Conservation (phyloP, 2,888 invertebrate genomes). For the Azorinus chamasolen region DNA sequence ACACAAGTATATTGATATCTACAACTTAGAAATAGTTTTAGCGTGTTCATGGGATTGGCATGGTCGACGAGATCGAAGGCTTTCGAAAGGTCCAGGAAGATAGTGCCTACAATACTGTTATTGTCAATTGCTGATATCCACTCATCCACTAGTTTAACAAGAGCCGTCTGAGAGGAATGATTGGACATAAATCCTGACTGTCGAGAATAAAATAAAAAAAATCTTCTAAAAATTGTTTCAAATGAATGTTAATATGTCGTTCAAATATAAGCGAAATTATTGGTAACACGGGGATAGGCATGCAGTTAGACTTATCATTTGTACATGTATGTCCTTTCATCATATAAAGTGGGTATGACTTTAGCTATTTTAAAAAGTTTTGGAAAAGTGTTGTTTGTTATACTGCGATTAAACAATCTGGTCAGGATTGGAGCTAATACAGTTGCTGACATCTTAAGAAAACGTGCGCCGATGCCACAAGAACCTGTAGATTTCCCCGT, state of each 20-base stretch:
- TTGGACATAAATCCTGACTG: constrained; percentile 5
- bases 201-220: not conserved
- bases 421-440: too few relatives aligned
- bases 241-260: not conserved
- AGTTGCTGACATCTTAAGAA: too few relatives aligned
- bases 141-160: not conserved
- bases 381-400: too few relatives aligned
- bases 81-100: constrained; percentile 6
- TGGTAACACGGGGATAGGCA: constrained; percentile 10
- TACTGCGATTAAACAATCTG: too few relatives aligned
- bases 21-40: not conserved
- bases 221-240: constrained; percentile 1
- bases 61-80: constrained; percentile 6
- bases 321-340: not conserved
- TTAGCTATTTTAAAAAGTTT: constrained; percentile 4
- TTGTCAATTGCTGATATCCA: constrained; percentile 3
- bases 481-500: too few relatives aligned
- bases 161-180: constrained; percentile 10
- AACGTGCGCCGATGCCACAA: too few relatives aligned
- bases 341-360: constrained; percentile 9
- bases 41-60: not conserved
- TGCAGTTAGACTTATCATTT: constrained; percentile 8
- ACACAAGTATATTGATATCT: too few relatives aligned
- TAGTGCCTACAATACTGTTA: not conserved
- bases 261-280: constrained; percentile 8